Percentiles rank a stretch among this genome's conserved stretches.
Evolutionary conservation across 2,113 vertebrate genomes (phyloP).

Genomic region (Macrotus californicus): DNA sequence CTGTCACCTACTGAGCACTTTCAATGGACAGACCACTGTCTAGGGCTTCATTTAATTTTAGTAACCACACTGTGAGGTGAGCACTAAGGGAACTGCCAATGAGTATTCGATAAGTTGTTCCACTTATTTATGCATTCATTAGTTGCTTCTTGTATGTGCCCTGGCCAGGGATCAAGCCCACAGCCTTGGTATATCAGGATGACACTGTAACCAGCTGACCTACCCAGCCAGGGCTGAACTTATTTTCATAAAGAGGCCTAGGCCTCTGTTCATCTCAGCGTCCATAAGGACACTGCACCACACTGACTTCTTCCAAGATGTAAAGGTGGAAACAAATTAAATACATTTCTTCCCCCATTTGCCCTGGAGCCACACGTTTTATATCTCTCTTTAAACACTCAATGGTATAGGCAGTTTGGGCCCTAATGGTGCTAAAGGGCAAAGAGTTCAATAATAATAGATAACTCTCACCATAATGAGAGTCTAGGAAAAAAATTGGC

Average conservation of each 20-base stretch:
- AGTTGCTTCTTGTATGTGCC: too few relatives aligned
- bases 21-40: fast-evolving
- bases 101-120: too few relatives aligned
- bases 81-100: too few relatives aligned
- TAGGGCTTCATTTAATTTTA: too few relatives aligned
- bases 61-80: too few relatives aligned
- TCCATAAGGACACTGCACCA: background rate
- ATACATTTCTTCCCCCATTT: background rate
- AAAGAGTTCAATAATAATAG: background rate
- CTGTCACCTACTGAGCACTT: background rate
- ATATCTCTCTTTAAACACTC: background rate
- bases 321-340: background rate
- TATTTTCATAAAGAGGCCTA: background rate
- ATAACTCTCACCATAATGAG: background rate
- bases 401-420: background rate
- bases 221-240: too few relatives aligned
- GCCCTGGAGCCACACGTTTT: background rate
- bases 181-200: too few relatives aligned
- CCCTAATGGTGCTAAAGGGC: background rate
- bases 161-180: too few relatives aligned
- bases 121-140: too few relatives aligned
- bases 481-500: background rate
- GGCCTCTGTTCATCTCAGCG: background rate
- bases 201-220: too few relatives aligned
- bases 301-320: background rate